phyloP scores from a whole-genome alignment of 2,113 vertebrate species.

The Austrofundulus limnaeus region DNA sequence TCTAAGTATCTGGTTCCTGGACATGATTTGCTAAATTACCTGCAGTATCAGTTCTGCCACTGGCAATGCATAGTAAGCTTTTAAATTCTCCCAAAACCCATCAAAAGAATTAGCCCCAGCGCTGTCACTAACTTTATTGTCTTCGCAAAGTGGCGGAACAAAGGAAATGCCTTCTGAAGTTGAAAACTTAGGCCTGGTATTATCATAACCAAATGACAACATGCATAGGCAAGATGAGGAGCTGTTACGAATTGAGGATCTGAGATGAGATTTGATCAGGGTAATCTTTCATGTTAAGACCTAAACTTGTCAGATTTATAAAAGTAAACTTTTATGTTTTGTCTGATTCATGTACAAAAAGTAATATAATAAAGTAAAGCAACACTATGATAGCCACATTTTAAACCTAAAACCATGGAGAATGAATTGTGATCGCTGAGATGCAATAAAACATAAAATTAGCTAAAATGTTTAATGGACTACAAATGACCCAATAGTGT shows the following conservation, averaged over 20 bases:
- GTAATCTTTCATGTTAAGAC: slow-evolving; percentile 65
- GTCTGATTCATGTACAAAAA: neutral
- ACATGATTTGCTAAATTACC: slow-evolving; percentile 82
- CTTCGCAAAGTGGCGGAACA: slow-evolving; percentile 78
- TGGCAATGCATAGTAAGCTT: slow-evolving; percentile 76
- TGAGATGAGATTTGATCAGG: slow-evolving; percentile 67
- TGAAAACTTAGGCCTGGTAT: slow-evolving; percentile 71
- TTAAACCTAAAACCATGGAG: slow-evolving; percentile 28
- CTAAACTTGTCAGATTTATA: slow-evolving; percentile 49
- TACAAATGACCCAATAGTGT: slow-evolving; percentile 18
- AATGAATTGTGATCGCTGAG: slow-evolving; percentile 38
- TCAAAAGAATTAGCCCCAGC: slow-evolving; percentile 73
- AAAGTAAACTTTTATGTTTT: slow-evolving; percentile 45
- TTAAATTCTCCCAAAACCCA: slow-evolving; percentile 73
- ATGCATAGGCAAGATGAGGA: slow-evolving; percentile 70
- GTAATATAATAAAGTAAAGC: slow-evolving; percentile 31
- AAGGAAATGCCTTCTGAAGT: slow-evolving; percentile 74
- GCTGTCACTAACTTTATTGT: slow-evolving; percentile 72
- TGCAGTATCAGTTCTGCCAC: slow-evolving; percentile 77
- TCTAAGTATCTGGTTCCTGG: slow-evolving; percentile 81
- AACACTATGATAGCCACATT: slow-evolving; percentile 32
- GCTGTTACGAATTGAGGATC: slow-evolving; percentile 68
- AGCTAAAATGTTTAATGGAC: neutral
- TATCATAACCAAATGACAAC: slow-evolving; percentile 71
- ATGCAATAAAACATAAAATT: slow-evolving; percentile 18